These are phyloP conservation scores for Euclidia mi DNA, from an alignment of 2,888 invertebrate genomes.

Conservation along the genomic window DNA sequence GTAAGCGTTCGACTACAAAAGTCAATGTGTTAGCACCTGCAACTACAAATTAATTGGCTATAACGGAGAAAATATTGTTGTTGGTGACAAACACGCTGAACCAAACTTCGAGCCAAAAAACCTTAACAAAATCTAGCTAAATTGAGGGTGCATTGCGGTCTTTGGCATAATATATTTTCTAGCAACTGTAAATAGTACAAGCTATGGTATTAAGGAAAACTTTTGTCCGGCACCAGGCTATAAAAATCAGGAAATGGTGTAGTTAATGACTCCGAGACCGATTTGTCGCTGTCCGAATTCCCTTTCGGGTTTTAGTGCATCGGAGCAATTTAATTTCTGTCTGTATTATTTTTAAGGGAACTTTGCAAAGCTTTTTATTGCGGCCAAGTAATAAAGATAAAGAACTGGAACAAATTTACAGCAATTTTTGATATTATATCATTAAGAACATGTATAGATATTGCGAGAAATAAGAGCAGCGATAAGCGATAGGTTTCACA, in stretches of 20 bases:
- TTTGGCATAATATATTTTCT: slow-evolving; percentile 27
- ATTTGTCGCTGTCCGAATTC: slow-evolving; percentile 17
- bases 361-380: too few relatives aligned
- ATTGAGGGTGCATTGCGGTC: slow-evolving; percentile 38
- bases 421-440: too few relatives aligned
- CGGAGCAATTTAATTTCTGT: too few relatives aligned
- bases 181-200: slow-evolving; percentile 24
- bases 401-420: too few relatives aligned
- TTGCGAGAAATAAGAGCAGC: too few relatives aligned
- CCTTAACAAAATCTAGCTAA: slow-evolving; percentile 33
- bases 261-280: slow-evolving; percentile 33
- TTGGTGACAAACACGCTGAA: slow-evolving; percentile 57
- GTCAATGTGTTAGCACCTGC: slow-evolving; percentile 59
- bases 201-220: slow-evolving; percentile 28
- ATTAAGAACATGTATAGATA: too few relatives aligned
- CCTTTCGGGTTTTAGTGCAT: too few relatives aligned
- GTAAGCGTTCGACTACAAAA: slow-evolving; percentile 54
- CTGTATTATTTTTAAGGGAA: background rate
- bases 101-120: slow-evolving; percentile 41
- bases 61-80: slow-evolving; percentile 76
- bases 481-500: too few relatives aligned
- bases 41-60: slow-evolving; percentile 77
- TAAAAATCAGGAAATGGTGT: slow-evolving; percentile 43
- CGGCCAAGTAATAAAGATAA: too few relatives aligned
- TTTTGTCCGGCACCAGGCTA: slow-evolving; percentile 32